Conservation (phyloP, 2,797 vertebrate species). For the Balearica regulorum region DNA sequence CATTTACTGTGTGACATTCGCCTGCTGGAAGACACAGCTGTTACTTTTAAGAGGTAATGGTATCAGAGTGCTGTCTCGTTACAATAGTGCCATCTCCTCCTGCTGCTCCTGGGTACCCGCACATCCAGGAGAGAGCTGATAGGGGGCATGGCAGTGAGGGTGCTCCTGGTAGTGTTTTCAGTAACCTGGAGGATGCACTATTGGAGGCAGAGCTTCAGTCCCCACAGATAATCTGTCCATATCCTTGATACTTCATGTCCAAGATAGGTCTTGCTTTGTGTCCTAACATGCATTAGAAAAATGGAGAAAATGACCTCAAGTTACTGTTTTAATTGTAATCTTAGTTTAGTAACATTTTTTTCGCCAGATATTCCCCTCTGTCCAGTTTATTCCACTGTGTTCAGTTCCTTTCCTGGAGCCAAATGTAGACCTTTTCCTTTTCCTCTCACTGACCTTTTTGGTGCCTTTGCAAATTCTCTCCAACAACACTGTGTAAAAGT, state of each 20-base stretch:
- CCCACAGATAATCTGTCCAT: neutral
- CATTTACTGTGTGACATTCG: fast-evolving
- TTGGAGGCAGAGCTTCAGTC: neutral
- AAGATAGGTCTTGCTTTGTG: neutral
- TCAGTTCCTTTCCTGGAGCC: neutral
- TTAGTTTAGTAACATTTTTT: neutral
- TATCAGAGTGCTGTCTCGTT: neutral
- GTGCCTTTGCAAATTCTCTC: neutral
- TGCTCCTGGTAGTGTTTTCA: neutral
- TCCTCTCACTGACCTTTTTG: neutral
- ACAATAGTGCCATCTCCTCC: neutral
- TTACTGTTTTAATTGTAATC: neutral
- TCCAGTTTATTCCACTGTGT: neutral
- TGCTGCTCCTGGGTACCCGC: neutral
- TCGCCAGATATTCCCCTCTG: neutral
- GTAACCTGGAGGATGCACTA: neutral
- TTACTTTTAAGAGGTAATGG: neutral
- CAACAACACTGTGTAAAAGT: neutral
- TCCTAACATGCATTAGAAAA: neutral
- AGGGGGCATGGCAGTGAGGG: too few relatives aligned
- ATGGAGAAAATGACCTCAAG: neutral
- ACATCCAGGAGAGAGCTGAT: neutral
- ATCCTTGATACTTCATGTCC: neutral
- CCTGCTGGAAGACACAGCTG: neutral
- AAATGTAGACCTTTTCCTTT: constrained; percentile 4